phyloP scores from a whole-genome alignment of 2,113 vertebrate species.

The Actinemys pallida region DNA sequence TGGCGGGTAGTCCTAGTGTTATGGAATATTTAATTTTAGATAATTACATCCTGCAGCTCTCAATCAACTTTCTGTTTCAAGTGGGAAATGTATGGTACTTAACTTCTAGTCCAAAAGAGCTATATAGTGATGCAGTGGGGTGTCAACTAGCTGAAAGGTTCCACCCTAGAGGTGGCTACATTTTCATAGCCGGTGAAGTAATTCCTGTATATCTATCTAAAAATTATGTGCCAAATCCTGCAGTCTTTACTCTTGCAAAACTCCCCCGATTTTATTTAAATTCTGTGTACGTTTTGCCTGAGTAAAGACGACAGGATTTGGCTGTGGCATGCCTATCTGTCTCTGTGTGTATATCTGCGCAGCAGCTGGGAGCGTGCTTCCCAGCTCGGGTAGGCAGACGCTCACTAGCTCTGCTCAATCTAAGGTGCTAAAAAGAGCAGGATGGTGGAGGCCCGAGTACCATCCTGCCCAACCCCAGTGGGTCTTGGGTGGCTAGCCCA shows the following conservation, averaged over 20 bases:
- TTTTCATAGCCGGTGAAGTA: background rate
- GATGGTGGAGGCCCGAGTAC: background rate
- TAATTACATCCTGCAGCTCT: slow-evolving; percentile 53
- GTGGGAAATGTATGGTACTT: background rate
- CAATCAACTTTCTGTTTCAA: slow-evolving; percentile 27
- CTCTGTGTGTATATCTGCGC: background rate
- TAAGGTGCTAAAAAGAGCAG: background rate
- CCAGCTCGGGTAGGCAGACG: background rate
- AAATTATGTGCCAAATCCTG: background rate
- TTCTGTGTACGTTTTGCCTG: background rate
- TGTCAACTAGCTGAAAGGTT: background rate
- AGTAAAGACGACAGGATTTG: background rate
- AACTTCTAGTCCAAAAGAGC: background rate
- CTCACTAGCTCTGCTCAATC: background rate
- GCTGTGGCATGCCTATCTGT: background rate
- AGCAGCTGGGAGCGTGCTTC: background rate
- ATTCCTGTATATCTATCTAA: background rate
- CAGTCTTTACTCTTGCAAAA: background rate
- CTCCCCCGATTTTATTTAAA: background rate
- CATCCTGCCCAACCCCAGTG: background rate
- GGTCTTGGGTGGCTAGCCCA: background rate
- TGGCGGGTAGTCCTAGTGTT: background rate
- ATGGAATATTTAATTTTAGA: slow-evolving; percentile 49
- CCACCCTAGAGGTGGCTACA: background rate
- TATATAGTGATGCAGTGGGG: rapidly evolving